Evolutionary conservation across 2,113 vertebrate species (phyloP).

Genomic region (Myxocyprinus asiaticus): DNA sequence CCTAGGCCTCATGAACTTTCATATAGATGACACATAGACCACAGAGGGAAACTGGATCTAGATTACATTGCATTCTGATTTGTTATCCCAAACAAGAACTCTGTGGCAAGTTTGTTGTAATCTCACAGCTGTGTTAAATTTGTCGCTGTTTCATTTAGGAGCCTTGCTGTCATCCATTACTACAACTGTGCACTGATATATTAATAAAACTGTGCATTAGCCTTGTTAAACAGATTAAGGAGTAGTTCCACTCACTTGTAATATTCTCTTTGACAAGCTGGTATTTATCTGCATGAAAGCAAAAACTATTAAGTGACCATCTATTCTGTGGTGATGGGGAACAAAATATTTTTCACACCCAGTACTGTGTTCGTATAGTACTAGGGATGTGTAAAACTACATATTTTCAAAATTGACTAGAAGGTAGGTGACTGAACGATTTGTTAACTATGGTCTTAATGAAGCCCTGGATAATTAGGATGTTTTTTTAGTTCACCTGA

Average conservation of each 20-base stretch:
- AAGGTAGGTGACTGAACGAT: no score
- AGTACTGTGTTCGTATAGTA: not conserved
- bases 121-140: not conserved
- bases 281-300: not conserved
- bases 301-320: not conserved
- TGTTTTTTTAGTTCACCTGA: no score
- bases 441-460: no score
- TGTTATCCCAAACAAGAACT: not conserved
- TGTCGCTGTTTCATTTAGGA: not conserved
- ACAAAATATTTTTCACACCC: slow-evolving; percentile 36
- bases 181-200: not conserved
- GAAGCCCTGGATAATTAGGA: no score
- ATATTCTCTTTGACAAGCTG: not conserved
- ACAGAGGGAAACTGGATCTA: not conserved
- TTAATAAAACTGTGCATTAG: not conserved
- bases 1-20: slow-evolving; percentile 8
- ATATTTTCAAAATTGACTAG: no score
- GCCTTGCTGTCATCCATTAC: slow-evolving; percentile 19
- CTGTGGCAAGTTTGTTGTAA: not conserved
- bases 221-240: not conserved
- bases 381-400: no score
- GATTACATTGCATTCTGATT: slow-evolving; percentile 31
- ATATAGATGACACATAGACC: not conserved
- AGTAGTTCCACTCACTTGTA: not conserved
- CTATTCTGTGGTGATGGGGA: not conserved